Evolutionary conservation across 2,113 vertebrate species (phyloP).

Genomic region (Ailuropoda melanoleuca): DNA sequence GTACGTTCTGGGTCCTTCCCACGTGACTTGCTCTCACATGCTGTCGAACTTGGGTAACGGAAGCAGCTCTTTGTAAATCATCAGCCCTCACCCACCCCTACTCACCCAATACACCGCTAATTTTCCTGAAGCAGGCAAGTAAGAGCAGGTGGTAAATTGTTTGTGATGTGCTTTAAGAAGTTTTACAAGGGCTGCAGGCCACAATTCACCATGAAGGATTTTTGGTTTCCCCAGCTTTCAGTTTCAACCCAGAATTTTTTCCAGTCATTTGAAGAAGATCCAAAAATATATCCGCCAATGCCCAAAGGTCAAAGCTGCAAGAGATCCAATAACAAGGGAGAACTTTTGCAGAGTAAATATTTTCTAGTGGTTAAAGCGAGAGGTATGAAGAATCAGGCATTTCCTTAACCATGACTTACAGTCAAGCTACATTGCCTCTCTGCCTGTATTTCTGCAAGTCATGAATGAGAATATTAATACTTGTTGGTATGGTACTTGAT

Average conservation of each 20-base stretch:
- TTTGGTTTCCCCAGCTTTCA: constrained; percentile 26
- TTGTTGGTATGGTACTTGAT: background rate
- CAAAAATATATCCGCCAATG: constrained; percentile 30
- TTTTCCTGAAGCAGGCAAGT: constrained; percentile 52
- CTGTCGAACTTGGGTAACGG: constrained; percentile 76
- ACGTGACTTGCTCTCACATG: constrained; percentile 79
- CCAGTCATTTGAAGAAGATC: constrained; percentile 32
- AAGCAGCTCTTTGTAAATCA: constrained; percentile 75
- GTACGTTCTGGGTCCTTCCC: constrained; percentile 76
- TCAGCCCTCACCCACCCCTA: background rate
- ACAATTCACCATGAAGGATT: constrained; percentile 35
- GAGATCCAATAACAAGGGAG: background rate
- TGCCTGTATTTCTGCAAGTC: constrained; percentile 1
- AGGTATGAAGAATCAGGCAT: background rate
- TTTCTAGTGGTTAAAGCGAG: constrained; percentile 14
- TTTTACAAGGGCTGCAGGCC: constrained; percentile 29
- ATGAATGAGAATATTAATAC: constrained; percentile 1
- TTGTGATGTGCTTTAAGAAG: constrained; percentile 43
- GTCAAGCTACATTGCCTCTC: background rate
- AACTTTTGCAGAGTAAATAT: constrained; percentile 16
- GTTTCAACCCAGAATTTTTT: constrained; percentile 50
- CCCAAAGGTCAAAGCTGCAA: constrained; percentile 42
- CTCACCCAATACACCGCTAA: background rate
- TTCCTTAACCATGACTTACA: background rate
- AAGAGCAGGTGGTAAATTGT: constrained; percentile 62